These are phyloP conservation scores for Pollenia angustigena DNA, from an alignment of 2,888 invertebrate genomes.

Conservation along the genomic window DNA sequence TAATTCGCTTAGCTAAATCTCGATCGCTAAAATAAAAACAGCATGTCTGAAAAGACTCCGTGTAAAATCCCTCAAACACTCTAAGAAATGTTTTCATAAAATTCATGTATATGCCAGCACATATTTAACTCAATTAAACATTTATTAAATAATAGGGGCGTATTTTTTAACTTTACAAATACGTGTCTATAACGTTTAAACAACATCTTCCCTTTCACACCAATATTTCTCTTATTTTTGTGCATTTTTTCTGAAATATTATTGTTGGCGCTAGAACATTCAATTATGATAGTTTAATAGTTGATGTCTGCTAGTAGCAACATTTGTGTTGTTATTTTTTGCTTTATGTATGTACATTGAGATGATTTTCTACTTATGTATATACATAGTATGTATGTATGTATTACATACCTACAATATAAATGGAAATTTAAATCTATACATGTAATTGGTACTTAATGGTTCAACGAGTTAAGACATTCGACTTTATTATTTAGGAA, in stretches of 20 bases:
- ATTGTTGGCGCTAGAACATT: constrained; percentile 70
- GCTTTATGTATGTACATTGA: not conserved
- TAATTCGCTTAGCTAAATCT: too few species aligned
- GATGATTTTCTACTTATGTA: not conserved
- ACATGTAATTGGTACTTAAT: constrained; percentile 78
- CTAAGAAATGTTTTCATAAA: too few species aligned
- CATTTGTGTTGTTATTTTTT: constrained; percentile 21
- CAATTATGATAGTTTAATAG: constrained; percentile 66
- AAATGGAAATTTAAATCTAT: constrained; percentile 56
- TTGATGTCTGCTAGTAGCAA: constrained; percentile 38
- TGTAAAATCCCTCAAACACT: too few species aligned
- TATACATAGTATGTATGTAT: too few species aligned
- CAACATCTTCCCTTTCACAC: constrained; percentile 39
- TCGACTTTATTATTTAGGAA: not conserved
- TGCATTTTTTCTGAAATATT: constrained; percentile 42
- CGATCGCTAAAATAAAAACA: too few species aligned
- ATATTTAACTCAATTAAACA: constrained; percentile 49
- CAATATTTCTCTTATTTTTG: constrained; percentile 5
- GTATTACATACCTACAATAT: not conserved
- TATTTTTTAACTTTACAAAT: constrained; percentile 58
- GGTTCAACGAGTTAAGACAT: constrained; percentile 63
- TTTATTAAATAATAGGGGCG: constrained; percentile 76
- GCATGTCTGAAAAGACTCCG: too few species aligned
- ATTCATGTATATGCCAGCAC: not conserved
- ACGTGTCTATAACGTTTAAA: constrained; percentile 40